Conservation (phyloP, 2,888 invertebrate genomes). For the Carabus problematicus region DNA sequence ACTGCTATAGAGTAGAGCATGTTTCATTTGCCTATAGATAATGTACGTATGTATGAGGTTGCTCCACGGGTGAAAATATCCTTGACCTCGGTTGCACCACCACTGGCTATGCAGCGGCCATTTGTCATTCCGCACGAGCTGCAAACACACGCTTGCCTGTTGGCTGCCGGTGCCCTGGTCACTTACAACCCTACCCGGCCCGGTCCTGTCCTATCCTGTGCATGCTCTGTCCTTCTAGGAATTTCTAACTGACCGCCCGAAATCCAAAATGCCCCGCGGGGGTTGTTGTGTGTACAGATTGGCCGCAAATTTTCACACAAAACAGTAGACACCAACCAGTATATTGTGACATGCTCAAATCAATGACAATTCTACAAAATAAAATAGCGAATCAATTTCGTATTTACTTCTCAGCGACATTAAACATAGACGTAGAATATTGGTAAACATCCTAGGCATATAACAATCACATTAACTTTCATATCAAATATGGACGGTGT, state of each 20-base stretch:
- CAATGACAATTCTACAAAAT: no score
- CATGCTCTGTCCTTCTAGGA: slow-evolving; percentile 30
- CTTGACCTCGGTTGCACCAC: slow-evolving; percentile 29
- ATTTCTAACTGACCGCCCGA: slow-evolving; percentile 16
- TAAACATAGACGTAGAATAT: no score
- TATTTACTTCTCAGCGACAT: no score
- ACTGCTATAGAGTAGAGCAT: slow-evolving; percentile 25
- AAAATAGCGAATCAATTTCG: no score
- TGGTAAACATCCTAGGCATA: no score
- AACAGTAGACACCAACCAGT: slow-evolving; percentile 12
- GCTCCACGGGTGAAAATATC: slow-evolving; percentile 20
- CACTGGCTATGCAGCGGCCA: slow-evolving; percentile 10
- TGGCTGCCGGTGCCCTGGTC: background rate
- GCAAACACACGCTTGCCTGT: slow-evolving; percentile 36
- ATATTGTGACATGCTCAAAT: background rate
- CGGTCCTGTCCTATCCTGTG: background rate
- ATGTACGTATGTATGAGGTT: slow-evolving; percentile 2
- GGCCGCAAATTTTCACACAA: slow-evolving; percentile 34
- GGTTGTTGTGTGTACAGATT: slow-evolving; percentile 28
- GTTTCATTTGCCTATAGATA: slow-evolving; percentile 33
- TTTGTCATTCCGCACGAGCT: slow-evolving; percentile 41
- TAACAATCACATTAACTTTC: no score
- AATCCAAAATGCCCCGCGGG: slow-evolving; percentile 18
- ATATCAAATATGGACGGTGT: no score
- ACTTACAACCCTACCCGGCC: background rate